These are phyloP conservation scores for Lagopus muta DNA, from an alignment of 2,113 vertebrate species.

Conservation along the genomic window DNA sequence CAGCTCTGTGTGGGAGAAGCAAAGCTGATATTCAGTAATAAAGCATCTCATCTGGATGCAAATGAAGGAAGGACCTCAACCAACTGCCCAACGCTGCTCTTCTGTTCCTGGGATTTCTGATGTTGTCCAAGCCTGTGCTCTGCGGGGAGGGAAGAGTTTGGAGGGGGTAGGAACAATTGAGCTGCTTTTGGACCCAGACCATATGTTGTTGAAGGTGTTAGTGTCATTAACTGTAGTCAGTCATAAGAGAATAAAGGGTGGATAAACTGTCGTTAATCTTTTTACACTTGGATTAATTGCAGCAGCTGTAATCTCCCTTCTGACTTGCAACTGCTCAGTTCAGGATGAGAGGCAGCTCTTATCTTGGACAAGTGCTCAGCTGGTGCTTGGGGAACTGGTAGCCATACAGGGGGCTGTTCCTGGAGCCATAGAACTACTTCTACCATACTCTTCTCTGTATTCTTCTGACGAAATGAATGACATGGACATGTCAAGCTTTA, in stretches of 20 bases:
- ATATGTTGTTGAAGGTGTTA: background rate
- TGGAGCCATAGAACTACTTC: background rate
- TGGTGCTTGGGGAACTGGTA: background rate
- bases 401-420: background rate
- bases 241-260: background rate
- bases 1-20: background rate
- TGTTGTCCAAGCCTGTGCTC: background rate
- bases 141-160: background rate
- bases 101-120: background rate
- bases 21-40: background rate
- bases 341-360: background rate
- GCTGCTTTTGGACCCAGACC: background rate
- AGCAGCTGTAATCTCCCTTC: background rate
- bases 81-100: slow-evolving; percentile 15
- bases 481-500: background rate
- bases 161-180: slow-evolving; percentile 1
- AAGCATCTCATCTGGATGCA: slow-evolving; percentile 35
- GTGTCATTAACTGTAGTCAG: background rate
- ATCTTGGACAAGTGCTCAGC: background rate
- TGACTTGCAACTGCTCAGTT: background rate
- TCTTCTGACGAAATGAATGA: background rate
- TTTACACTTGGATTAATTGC: background rate
- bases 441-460: rapidly evolving
- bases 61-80: slow-evolving; percentile 46
- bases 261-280: background rate